Conservation (phyloP, 2,113 vertebrate genomes). For the Lophochroa leadbeateri region DNA sequence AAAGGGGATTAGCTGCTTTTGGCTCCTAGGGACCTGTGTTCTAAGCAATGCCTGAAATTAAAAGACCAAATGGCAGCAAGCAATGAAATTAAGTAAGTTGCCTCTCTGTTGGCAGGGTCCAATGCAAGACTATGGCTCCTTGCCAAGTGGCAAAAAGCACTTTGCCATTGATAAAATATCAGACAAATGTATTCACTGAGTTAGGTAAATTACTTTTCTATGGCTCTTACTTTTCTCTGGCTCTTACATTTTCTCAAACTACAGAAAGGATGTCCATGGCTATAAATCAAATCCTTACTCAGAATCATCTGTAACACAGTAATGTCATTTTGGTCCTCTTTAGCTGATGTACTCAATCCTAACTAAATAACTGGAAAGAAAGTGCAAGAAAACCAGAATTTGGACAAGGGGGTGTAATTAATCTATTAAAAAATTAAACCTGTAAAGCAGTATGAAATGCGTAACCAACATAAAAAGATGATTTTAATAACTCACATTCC, state of each 20-base stretch:
- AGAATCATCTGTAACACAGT: slow-evolving; percentile 51
- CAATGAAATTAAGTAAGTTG: slow-evolving; percentile 60
- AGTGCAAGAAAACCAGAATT: slow-evolving; percentile 63
- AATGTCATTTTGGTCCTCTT: slow-evolving; percentile 70
- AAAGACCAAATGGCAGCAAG: slow-evolving; percentile 68
- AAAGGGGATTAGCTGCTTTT: slow-evolving; percentile 69
- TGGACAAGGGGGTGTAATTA: slow-evolving; percentile 65
- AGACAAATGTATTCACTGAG: slow-evolving; percentile 75
- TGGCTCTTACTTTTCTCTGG: slow-evolving; percentile 63
- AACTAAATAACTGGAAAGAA: slow-evolving; percentile 75
- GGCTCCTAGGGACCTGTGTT: slow-evolving; percentile 33
- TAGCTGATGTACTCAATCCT: slow-evolving; percentile 71
- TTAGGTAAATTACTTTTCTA: slow-evolving; percentile 74
- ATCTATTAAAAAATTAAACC: slow-evolving; percentile 15
- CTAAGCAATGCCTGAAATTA: slow-evolving; percentile 69
- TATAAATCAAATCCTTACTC: slow-evolving; percentile 72
- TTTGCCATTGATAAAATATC: slow-evolving; percentile 76
- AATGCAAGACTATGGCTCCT: slow-evolving; percentile 51
- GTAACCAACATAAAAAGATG: background rate
- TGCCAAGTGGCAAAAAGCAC: slow-evolving; percentile 73
- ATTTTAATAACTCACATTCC: background rate
- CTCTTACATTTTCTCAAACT: slow-evolving; percentile 70
- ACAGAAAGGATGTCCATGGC: slow-evolving; percentile 56
- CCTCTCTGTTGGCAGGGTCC: slow-evolving; percentile 42
- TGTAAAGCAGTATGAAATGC: slow-evolving; percentile 40